Evolutionary conservation across 35 echinoderm and acorn worm genomes (phyloP).

Genomic region (Ophiothrix spiculata): DNA sequence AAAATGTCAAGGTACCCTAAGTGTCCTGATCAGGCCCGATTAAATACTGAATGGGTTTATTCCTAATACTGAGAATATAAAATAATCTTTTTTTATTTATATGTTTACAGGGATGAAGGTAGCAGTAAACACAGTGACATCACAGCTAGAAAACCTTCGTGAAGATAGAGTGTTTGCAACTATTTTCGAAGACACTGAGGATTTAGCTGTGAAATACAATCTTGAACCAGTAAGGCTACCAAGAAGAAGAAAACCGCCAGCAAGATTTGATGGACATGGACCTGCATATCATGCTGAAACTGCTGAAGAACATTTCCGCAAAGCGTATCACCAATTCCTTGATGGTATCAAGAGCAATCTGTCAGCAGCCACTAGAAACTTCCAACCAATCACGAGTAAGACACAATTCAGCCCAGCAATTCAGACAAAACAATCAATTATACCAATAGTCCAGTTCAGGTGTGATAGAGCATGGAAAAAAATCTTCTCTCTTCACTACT

Average conservation of each 20-base stretch:
- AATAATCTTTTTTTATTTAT: constrained; percentile 8
- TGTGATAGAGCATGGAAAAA: too few species aligned
- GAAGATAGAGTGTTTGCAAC: constrained; percentile 20
- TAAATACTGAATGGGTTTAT: neutral
- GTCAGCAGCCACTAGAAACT: too few species aligned
- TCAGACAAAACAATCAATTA: too few species aligned
- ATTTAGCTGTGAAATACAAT: constrained; percentile 6
- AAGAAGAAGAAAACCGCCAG: constrained; percentile 21
- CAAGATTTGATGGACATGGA: constrained; percentile 18
- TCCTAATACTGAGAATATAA: neutral
- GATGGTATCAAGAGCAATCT: constrained; percentile 29
- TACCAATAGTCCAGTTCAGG: too few species aligned
- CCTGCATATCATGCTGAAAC: constrained; percentile 12
- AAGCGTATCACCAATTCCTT: constrained; percentile 9
- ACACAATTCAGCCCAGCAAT: too few species aligned
- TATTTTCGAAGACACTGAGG: constrained; percentile 22
- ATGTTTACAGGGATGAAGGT: constrained; percentile 24
- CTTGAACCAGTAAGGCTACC: constrained; percentile 2
- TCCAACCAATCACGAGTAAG: too few species aligned
- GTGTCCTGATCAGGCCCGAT: too few species aligned
- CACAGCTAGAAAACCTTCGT: constrained; percentile 22
- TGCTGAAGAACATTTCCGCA: constrained; percentile 27
- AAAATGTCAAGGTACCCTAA: too few species aligned
- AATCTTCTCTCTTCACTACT: too few species aligned
- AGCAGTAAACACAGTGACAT: constrained; percentile 18